A percentile compares a stretch with the other conserved stretches of the same genome.
Conservation (phyloP, 2,888 invertebrate genomes). For the Fabriciana adippe region DNA sequence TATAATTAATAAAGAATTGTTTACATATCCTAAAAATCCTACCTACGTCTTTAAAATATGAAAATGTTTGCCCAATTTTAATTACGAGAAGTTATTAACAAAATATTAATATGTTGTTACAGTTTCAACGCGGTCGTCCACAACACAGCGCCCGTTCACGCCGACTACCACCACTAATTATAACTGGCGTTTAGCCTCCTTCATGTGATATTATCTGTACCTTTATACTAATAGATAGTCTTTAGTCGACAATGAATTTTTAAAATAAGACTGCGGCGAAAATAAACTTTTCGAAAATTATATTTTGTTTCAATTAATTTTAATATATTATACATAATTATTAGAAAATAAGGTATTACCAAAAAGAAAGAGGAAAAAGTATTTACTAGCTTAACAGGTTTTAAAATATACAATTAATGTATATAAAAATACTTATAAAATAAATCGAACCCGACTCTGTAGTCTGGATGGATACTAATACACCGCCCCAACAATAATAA, state of each 20-base stretch:
- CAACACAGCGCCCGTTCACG: constrained; percentile 75
- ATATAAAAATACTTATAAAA: too few species aligned
- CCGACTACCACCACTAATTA: constrained; percentile 67
- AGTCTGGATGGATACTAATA: too few species aligned
- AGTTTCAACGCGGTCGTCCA: constrained; percentile 81
- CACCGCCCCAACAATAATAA: too few species aligned
- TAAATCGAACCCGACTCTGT: too few species aligned
- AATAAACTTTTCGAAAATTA: constrained; percentile 72
- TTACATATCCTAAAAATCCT: too few species aligned
- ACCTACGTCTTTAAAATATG: too few species aligned
- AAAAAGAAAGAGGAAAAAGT: too few species aligned
- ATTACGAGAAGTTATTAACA: background rate
- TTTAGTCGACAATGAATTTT: constrained; percentile 72
- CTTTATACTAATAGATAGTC: constrained; percentile 76
- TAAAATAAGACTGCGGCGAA: constrained; percentile 79
- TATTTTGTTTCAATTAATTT: constrained; percentile 35
- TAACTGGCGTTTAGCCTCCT: constrained; percentile 54
- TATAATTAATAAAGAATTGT: too few species aligned
- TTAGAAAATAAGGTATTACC: background rate
- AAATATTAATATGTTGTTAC: constrained; percentile 44
- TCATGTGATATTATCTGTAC: constrained; percentile 76
- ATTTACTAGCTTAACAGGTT: too few species aligned
- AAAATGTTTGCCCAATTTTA: too few species aligned
- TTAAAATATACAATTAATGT: too few species aligned
- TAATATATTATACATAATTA: background rate